A percentile compares a stretch with the other conserved stretches of the same genome.
These are phyloP conservation scores for Neolamprologus toae DNA, from an alignment of 2,113 vertebrate species.

Conservation along the genomic window DNA sequence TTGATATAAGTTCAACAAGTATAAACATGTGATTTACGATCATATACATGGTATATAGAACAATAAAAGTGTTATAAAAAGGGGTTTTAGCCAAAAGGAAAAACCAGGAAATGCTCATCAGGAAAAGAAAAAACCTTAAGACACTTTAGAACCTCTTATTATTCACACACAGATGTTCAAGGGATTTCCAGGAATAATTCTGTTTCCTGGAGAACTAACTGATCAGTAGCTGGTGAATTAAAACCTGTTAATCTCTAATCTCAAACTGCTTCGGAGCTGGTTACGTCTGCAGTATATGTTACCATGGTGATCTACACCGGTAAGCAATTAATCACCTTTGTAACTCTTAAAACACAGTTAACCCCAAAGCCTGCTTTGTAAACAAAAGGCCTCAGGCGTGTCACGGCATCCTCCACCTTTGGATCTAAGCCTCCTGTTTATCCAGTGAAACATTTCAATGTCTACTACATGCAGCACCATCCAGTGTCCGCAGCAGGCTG, in stretches of 20 bases:
- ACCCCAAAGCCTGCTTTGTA: not conserved
- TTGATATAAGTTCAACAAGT: not conserved
- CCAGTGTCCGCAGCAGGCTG: not conserved
- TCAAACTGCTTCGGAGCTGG: not conserved
- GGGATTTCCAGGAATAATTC: not conserved
- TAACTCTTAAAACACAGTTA: not conserved
- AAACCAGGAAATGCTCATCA: not conserved
- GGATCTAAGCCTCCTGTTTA: not conserved
- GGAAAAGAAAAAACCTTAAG: not conserved
- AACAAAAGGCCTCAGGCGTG: not conserved
- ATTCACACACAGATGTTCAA: not conserved
- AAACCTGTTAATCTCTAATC: not conserved
- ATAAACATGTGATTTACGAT: not conserved
- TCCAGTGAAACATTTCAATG: not conserved
- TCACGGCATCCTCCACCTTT: not conserved
- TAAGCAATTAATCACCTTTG: not conserved
- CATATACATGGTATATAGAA: accelerated
- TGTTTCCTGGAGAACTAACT: not conserved
- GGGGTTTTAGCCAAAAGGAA: accelerated
- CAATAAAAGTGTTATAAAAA: not conserved
- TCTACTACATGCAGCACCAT: accelerated
- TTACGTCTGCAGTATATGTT: not conserved
- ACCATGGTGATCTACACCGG: not conserved
- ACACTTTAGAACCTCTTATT: not conserved
- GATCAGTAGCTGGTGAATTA: not conserved